Percentiles rank a stretch among this genome's conserved stretches.
These are phyloP conservation scores for Corvus hawaiiensis DNA, from an alignment of 2,113 vertebrate species.

Conservation along the genomic window DNA sequence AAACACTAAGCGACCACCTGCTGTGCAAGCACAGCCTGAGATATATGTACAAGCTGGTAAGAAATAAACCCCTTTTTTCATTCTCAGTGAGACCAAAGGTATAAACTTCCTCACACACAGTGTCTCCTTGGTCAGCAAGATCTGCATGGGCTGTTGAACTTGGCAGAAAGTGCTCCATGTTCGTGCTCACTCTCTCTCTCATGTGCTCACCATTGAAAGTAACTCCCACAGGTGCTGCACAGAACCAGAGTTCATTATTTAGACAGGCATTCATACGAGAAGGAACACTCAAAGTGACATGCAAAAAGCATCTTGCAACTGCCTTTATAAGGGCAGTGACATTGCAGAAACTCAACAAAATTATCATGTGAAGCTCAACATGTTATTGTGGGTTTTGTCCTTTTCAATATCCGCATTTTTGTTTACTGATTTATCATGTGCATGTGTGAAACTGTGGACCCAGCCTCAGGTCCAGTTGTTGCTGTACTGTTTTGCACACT, in stretches of 20 bases:
- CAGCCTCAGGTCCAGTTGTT: background rate
- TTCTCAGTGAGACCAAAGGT: background rate
- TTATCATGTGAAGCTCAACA: background rate
- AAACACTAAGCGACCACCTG: background rate
- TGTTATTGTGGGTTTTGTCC: background rate
- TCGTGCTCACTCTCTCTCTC: background rate
- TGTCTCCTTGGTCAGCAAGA: background rate
- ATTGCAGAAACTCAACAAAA: background rate
- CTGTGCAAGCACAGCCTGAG: background rate
- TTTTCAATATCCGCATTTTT: background rate
- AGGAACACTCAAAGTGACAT: background rate
- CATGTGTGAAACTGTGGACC: background rate
- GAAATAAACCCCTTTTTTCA: background rate
- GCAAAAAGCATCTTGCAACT: background rate
- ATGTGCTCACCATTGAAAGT: background rate
- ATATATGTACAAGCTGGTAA: background rate
- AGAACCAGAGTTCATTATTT: background rate
- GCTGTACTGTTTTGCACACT: background rate
- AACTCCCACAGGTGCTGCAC: background rate
- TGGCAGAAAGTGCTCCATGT: background rate
- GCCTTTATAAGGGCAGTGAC: background rate
- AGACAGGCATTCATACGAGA: background rate
- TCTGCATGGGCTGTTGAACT: background rate
- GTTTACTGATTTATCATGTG: background rate
- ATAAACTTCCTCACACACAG: background rate